These are phyloP conservation scores for Hecatera dysodea DNA, from an alignment of 2,888 invertebrate species.

Conservation along the genomic window DNA sequence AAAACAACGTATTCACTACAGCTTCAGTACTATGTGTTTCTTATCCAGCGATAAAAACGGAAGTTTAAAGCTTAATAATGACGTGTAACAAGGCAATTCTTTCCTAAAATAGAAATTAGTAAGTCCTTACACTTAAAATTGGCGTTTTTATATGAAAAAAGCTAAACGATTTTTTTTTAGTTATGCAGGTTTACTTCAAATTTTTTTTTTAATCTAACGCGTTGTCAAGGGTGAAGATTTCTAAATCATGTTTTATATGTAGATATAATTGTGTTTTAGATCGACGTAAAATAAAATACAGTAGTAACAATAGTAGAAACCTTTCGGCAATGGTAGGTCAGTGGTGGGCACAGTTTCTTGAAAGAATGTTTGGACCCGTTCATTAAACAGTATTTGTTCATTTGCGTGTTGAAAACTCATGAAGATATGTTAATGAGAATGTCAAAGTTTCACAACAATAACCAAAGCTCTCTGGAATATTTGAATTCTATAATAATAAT, in stretches of 20 bases:
- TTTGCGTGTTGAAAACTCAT: not conserved
- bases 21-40: not conserved
- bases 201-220: too few species aligned
- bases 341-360: not conserved
- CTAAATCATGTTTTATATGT: too few species aligned
- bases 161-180: too few species aligned
- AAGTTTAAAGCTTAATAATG: not conserved
- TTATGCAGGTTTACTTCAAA: too few species aligned
- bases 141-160: too few species aligned
- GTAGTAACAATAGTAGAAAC: not conserved
- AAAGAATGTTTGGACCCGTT: not conserved
- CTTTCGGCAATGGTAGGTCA: not conserved
- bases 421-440: not conserved
- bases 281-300: not conserved
- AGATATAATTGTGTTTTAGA: too few species aligned
- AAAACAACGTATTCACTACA: not conserved
- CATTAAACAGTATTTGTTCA: not conserved
- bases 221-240: too few species aligned
- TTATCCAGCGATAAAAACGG: not conserved
- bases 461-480: constrained; percentile 26
- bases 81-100: not conserved
- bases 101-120: not conserved
- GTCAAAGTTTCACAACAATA: constrained; percentile 11
- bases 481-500: constrained; percentile 15
- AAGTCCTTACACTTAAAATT: too few species aligned